phyloP scores from a whole-genome alignment of 2,797 vertebrate species.

The Syngnathus acus region DNA sequence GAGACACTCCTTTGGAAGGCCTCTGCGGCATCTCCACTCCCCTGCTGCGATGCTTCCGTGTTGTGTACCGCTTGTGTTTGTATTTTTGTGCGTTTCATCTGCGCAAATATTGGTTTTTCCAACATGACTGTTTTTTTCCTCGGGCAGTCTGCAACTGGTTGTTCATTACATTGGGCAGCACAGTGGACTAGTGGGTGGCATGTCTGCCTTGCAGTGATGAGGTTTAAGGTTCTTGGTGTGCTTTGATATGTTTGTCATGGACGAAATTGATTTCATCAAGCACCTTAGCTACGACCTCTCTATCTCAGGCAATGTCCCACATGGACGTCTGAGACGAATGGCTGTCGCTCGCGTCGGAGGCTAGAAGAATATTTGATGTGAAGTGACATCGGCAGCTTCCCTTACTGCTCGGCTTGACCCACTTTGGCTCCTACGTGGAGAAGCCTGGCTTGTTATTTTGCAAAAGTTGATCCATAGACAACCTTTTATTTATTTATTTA shows the following conservation, averaged over 20 bases:
- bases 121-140: background rate
- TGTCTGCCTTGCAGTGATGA: background rate
- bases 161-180: background rate
- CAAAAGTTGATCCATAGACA: slow-evolving; percentile 17
- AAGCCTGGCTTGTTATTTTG: background rate
- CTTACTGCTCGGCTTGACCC: slow-evolving; percentile 46
- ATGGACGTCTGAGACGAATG: slow-evolving; percentile 9
- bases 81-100: background rate
- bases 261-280: background rate
- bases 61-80: background rate
- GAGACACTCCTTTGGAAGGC: background rate
- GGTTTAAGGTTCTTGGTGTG: background rate
- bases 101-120: background rate
- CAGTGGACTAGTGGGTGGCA: slow-evolving; percentile 2
- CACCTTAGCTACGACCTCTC: background rate
- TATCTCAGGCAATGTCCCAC: background rate
- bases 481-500: too few relatives aligned
- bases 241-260: background rate
- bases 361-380: slow-evolving; percentile 31
- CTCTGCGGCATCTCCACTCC: background rate
- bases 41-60: background rate
- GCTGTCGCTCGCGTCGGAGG: slow-evolving; percentile 15
- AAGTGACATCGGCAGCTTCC: slow-evolving; percentile 43
- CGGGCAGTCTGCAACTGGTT: background rate
- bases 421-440: slow-evolving; percentile 48